Percentiles rank a stretch among this genome's conserved stretches.
These are phyloP conservation scores for Hofmannophila pseudospretella DNA, from an alignment of 2,888 invertebrate species.

Conservation along the genomic window DNA sequence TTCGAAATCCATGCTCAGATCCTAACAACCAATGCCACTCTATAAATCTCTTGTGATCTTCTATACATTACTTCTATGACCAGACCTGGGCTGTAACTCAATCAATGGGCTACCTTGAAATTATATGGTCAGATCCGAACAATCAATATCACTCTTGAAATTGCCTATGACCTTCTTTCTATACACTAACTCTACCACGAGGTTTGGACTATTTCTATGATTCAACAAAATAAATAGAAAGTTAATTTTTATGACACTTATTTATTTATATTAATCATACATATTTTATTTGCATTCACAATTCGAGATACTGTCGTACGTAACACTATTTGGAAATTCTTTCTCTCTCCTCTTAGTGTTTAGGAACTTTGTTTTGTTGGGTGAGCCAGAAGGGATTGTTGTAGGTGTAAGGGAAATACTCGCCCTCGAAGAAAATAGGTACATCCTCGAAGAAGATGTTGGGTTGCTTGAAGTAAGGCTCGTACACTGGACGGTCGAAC, in stretches of 20 bases:
- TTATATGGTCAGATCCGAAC: no score
- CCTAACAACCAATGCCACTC: no score
- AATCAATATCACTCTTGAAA: no score
- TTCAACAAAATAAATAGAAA: not conserved
- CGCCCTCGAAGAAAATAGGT: constrained; percentile 55
- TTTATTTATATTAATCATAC: constrained; percentile 18
- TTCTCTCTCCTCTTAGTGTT: constrained; percentile 11
- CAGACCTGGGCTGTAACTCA: no score
- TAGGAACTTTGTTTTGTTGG: constrained; percentile 12
- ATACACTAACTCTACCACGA: no score
- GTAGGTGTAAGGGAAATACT: constrained; percentile 6
- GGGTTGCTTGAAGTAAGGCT: constrained; percentile 66
- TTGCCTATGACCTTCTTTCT: no score
- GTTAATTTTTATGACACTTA: not conserved
- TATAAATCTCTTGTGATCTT: no score
- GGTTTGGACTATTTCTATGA: no score
- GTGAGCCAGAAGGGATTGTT: constrained; percentile 8
- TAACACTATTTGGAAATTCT: constrained; percentile 2
- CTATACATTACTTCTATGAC: no score
- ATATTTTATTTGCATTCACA: constrained; percentile 14
- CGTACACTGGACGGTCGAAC: constrained; percentile 72
- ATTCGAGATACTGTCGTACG: constrained; percentile 4
- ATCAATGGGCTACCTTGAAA: no score
- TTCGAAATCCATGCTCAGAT: no score
- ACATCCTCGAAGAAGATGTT: constrained; percentile 81